A percentile compares a stretch with the other conserved stretches of the same genome.
These are phyloP conservation scores for Eustalomyia histrio DNA, from an alignment of 2,888 invertebrate genomes.

Conservation along the genomic window DNA sequence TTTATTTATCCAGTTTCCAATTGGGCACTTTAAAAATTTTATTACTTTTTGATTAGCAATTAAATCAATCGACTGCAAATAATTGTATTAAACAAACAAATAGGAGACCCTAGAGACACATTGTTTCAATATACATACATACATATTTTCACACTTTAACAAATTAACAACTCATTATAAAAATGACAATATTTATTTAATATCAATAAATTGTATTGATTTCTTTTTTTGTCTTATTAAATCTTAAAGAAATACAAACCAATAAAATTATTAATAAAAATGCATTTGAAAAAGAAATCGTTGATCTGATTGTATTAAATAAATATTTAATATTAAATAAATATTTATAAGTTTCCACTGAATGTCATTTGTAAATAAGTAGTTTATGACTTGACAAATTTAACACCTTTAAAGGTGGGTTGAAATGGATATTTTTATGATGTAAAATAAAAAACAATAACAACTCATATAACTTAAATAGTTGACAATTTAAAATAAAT, in stretches of 20 bases:
- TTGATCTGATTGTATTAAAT: conserved; percentile 4
- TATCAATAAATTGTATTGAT: neutral
- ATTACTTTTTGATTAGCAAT: conserved; percentile 10
- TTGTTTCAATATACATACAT: conserved; percentile 6
- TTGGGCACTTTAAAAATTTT: neutral
- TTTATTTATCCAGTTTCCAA: neutral
- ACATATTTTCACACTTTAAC: conserved; percentile 52
- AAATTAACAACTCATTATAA: conserved; percentile 36
- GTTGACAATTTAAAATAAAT: neutral
- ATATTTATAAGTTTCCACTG: conserved; percentile 6
- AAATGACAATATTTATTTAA: conserved; percentile 23
- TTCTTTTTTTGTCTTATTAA: neutral
- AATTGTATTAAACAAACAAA: conserved; percentile 15
- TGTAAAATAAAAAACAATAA: neutral
- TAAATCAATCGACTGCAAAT: conserved; percentile 23
- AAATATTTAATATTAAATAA: neutral
- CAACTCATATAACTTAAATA: neutral
- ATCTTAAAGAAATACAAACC: conserved; percentile 1
- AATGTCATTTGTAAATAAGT: conserved; percentile 7
- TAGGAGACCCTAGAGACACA: conserved; percentile 12
- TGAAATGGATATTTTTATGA: neutral
- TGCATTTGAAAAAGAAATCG: neutral
- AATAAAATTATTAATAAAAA: conserved; percentile 18
- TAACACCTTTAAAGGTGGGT: conserved; percentile 46
- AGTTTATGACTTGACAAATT: conserved; percentile 45